phyloP scores from a whole-genome alignment of 2,888 invertebrate genomes.

The Stegophylla sp. region DNA sequence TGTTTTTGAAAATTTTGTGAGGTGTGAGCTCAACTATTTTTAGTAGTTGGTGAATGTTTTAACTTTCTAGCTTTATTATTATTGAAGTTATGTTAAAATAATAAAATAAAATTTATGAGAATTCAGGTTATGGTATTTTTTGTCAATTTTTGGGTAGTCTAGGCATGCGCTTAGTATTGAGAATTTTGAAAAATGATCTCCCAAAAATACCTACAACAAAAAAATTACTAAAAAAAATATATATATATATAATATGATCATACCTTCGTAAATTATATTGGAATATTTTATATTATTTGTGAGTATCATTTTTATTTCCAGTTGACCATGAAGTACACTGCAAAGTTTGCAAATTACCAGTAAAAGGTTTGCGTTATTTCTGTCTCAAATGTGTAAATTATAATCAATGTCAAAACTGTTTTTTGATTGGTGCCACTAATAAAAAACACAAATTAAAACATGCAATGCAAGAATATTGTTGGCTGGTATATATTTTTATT shows the following conservation, averaged over 20 bases:
- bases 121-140: too few species aligned
- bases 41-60: too few species aligned
- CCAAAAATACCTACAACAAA: not conserved
- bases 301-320: constrained; percentile 43
- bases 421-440: constrained; percentile 70
- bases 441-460: constrained; percentile 73
- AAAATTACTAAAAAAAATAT: too few species aligned
- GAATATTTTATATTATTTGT: not conserved
- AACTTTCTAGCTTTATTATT: too few species aligned
- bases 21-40: too few species aligned
- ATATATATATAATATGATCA: not conserved
- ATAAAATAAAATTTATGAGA: too few species aligned
- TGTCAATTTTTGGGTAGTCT: too few species aligned
- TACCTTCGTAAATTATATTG: not conserved
- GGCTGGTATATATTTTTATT: constrained; percentile 61
- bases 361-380: constrained; percentile 71
- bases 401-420: constrained; percentile 75
- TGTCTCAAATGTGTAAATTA: constrained; percentile 73
- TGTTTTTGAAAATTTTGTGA: too few species aligned
- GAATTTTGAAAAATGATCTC: too few species aligned
- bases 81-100: too few species aligned
- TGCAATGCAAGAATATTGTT: constrained; percentile 65
- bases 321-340: constrained; percentile 50
- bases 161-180: too few species aligned
- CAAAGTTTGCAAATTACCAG: constrained; percentile 64